phyloP scores from a whole-genome alignment of 2,113 vertebrate genomes.

The Rattus rattus region DNA sequence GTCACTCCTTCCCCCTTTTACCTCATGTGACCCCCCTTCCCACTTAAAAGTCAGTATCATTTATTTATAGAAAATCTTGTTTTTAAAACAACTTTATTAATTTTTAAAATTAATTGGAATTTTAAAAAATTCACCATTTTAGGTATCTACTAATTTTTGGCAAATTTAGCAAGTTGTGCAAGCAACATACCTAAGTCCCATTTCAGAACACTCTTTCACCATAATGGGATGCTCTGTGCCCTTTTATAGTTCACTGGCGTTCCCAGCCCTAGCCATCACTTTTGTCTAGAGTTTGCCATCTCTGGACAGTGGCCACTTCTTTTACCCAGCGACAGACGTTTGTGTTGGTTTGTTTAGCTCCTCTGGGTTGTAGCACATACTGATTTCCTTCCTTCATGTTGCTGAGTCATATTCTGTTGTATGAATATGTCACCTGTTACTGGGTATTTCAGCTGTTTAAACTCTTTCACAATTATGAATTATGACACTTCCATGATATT shows the following conservation, averaged over 20 bases:
- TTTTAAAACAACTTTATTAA: neutral
- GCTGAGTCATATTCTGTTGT: neutral
- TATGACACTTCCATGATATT: neutral
- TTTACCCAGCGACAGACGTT: neutral
- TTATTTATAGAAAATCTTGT: neutral
- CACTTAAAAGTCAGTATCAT: conserved; percentile 21
- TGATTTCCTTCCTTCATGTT: neutral
- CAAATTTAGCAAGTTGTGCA: conserved; percentile 19
- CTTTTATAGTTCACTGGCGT: neutral
- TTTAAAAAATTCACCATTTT: conserved; percentile 16
- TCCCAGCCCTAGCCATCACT: neutral
- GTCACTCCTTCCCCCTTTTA: neutral
- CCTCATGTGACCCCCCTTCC: neutral
- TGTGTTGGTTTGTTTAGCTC: neutral
- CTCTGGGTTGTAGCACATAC: neutral
- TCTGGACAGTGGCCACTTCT: neutral
- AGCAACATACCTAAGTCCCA: neutral
- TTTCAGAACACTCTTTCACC: neutral
- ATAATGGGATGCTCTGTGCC: neutral
- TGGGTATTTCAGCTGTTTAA: neutral
- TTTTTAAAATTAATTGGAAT: neutral
- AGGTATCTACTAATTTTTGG: neutral
- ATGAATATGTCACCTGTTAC: neutral
- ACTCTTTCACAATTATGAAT: neutral
- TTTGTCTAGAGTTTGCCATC: neutral